Evolutionary conservation across 2,888 invertebrate genomes (phyloP), one percentile per base, ranked within the genome.

Genomic region (Herminia tarsipennalis): DNA sequence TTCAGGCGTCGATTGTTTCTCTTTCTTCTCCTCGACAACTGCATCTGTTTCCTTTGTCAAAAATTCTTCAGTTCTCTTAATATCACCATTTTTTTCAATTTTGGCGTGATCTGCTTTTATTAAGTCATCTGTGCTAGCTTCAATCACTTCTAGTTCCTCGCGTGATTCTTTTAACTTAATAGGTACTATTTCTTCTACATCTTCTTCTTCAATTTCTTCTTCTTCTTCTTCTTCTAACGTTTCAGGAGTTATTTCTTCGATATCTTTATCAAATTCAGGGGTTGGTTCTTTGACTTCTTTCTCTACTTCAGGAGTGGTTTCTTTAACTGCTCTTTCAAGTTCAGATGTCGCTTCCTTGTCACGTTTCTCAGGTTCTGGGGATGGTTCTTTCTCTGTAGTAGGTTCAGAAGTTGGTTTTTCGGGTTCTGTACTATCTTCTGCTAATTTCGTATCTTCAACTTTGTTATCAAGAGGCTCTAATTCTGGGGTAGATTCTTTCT

Each of bases 1-100:
- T 48, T 86, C 85, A 13, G 81, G 79, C 5, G 88, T 86, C 5
- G 80, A 70, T 44, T 75, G 72, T 41, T 78, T 79, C 13, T 73
- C 73, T 41, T 78, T 64, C 30, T 73, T 65, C 37, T 75, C 71
- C 22, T 77, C 77, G 21, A 70, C 68, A 49, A 45, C 50, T 35
- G 66, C 54, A 27, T 70, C 59, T 9, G 56, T 53, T 53, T 76
- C 68, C 43, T 85, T 73, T 42, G 71, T 70, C 9, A 89, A 66
- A 52, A 88, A 84, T n/a, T 83, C 81, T 29, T 81, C 78, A 5
- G 78, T 74, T 43, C 76, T 76, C 5, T 55, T 72, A 20, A 73
- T 63, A 52, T 83, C 79, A 29, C 75, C 80, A 39, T 73, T 73
- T 21, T 67, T 75, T 37, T 61, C 61, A 12, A 57, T 46, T 46